Evolutionary conservation across 53 echinoderm and acorn worm species (phyloP), one percentile per base, ranked within the genome.

Genomic region (Astropecten irregularis): DNA sequence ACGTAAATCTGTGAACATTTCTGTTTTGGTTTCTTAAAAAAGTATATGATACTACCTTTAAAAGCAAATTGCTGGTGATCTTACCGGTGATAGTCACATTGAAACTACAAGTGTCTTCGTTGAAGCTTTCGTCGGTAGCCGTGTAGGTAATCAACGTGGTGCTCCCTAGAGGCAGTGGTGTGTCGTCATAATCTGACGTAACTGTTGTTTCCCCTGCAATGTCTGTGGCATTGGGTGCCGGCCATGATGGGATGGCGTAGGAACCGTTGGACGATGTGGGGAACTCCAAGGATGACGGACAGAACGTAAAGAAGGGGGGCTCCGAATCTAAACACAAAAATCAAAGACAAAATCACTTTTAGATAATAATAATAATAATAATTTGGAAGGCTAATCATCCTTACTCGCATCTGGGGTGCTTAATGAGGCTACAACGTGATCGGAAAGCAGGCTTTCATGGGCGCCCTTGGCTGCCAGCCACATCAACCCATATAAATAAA

Each of bases 71-170:
- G n/a, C n/a, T n/a, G n/a, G n/a, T n/a, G n/a, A n/a, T n/a, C n/a
- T n/a, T 42, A 89, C 92, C 92, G 21, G 66, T 54, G 19, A 92
- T 69, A 16, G 86, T 85, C 6, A 92, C 83, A 20, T 62, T 81
- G 65, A 89, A 82, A 9, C 49, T 51, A 66, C 92, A 92, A 3
- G 67, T 82, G 11, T 63, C 72, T 28, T 62, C 66, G 26, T 82
- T 84, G 22, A 56, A 71, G 25, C 44, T 10, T 9, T 18, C 29
- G 68, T 92, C 92, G 0, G 73, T 73, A n/a, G 81, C 85, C 37
- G 89, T 85, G 68, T 82, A 92, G 7, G 44, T 68, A 11, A 92
- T 83, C 21, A 58, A 36, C 11, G 82, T 89, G 5, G 51, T 16
- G 57, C 55, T 53, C 16, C 76, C 35, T 10, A 65, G 40, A 7